These are phyloP conservation scores for human (Homo sapiens) DNA, from an alignment of 2,113 vertebrate species.

Conservation along the genomic window DNA sequence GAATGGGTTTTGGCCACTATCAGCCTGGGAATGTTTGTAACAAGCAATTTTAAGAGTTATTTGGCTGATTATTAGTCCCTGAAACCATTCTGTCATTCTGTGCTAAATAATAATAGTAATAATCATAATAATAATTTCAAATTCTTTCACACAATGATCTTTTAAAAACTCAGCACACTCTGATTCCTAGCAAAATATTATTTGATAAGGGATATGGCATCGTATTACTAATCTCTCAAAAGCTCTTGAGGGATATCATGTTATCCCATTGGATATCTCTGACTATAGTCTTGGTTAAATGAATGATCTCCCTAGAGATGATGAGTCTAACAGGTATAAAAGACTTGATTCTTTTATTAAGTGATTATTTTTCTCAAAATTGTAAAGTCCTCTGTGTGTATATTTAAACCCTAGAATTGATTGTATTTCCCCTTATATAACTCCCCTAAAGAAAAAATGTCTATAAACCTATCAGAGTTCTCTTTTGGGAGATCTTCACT, in stretches of 20 bases:
- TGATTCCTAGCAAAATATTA: conserved; percentile 34
- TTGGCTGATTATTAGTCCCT: conserved; percentile 1
- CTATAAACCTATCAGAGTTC: not conserved
- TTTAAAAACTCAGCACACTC: not conserved
- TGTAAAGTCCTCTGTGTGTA: not conserved
- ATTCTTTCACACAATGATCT: not conserved
- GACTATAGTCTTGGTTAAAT: not conserved
- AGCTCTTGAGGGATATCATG: not conserved
- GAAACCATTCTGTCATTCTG: not conserved
- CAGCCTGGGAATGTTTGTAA: not conserved
- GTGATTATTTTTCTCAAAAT: not conserved
- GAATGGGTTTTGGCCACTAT: not conserved
- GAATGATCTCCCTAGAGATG: conserved; percentile 1
- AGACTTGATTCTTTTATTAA: not conserved
- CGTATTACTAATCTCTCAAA: not conserved
- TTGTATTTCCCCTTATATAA: not conserved
- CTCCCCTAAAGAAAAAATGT: not conserved
- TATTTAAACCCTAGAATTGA: not conserved
- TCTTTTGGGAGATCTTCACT: not conserved
- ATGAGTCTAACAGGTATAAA: not conserved
- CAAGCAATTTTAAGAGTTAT: conserved; percentile 32
- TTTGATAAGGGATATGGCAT: not conserved
- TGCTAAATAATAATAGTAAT: not conserved
- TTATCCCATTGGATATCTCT: not conserved
- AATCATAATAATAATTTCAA: not conserved